phyloP scores from a whole-genome alignment of 2,797 vertebrate species.

The Dipus sagitta region DNA sequence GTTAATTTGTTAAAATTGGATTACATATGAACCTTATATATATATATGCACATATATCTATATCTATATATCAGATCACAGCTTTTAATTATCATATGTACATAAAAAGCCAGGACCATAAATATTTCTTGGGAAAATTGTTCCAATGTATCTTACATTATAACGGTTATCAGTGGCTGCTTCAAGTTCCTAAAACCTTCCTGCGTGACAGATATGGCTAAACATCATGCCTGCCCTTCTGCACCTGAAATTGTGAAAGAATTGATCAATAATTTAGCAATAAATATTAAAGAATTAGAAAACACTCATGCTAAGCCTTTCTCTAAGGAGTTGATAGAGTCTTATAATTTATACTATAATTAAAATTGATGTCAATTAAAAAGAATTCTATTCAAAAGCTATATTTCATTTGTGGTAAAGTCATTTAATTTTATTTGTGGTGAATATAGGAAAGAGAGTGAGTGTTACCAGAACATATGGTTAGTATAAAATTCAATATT shows the following conservation, averaged over 20 bases:
- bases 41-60: too few relatives aligned
- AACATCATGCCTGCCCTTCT: neutral
- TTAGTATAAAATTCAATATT: conserved; percentile 45
- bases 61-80: conserved; percentile 49
- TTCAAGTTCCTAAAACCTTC: neutral
- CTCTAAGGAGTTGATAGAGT: conserved; percentile 18
- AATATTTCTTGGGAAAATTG: conserved; percentile 52
- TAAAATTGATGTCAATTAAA: conserved; percentile 6
- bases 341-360: neutral
- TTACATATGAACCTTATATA: conserved; percentile 31
- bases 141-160: neutral
- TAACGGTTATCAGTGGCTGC: neutral
- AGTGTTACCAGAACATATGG: conserved; percentile 9
- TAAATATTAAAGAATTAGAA: neutral
- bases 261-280: conserved; percentile 20
- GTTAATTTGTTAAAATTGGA: conserved; percentile 60
- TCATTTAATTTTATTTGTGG: conserved; percentile 2
- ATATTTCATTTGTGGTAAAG: conserved; percentile 1
- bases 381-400: conserved; percentile 8
- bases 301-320: neutral
- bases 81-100: conserved; percentile 13
- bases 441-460: conserved; percentile 4
- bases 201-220: neutral
- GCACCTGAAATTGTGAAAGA: conserved; percentile 19
- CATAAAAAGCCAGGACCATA: conserved; percentile 66